Conservation (phyloP, 2,797 vertebrate species). For the Simalia tracyae region DNA sequence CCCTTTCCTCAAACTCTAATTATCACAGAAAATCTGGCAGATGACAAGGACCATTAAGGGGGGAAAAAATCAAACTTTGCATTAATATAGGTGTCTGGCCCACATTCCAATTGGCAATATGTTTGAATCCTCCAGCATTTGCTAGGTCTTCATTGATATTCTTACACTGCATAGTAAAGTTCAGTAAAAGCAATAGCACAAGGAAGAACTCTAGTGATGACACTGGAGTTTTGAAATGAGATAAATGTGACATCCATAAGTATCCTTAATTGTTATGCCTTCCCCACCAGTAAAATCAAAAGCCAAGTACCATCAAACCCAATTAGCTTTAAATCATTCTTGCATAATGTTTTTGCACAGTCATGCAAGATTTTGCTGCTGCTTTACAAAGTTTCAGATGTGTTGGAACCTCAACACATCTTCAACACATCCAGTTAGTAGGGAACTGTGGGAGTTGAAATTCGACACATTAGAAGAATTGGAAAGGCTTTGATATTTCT, state of each 20-base stretch:
- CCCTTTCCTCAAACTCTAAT: conserved; percentile 17
- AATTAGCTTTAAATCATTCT: background rate
- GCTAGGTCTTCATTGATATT: background rate
- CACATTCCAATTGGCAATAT: background rate
- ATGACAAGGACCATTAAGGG: background rate
- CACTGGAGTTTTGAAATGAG: background rate
- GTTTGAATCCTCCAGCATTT: background rate
- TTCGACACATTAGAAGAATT: background rate
- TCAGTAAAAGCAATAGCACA: background rate
- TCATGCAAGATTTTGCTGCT: background rate
- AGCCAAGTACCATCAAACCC: background rate
- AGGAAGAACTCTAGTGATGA: background rate
- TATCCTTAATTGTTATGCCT: background rate
- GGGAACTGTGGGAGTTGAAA: background rate
- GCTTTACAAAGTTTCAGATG: background rate
- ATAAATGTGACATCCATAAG: background rate
- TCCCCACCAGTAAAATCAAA: background rate
- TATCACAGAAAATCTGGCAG: conserved; percentile 13
- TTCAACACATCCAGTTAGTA: background rate
- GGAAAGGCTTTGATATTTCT: background rate
- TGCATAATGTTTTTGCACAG: background rate
- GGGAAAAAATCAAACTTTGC: background rate
- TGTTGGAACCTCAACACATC: background rate
- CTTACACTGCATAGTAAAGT: background rate
- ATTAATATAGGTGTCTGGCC: background rate